A percentile compares a stretch with the other conserved stretches of the same genome.
phyloP scores from a whole-genome alignment of 2,113 vertebrate genomes.

The Cacatua alba region DNA sequence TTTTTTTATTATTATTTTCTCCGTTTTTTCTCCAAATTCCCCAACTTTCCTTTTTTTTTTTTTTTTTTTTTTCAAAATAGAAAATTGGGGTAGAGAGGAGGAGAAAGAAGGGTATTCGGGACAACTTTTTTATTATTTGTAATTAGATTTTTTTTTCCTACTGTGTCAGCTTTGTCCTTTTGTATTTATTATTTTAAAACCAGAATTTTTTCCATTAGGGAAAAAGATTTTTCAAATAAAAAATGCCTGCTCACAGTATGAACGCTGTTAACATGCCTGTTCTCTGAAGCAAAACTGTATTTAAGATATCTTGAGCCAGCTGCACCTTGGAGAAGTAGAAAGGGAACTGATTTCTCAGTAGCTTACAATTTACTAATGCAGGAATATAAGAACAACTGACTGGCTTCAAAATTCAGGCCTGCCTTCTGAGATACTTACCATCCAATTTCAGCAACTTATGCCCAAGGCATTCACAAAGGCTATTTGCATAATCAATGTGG shows the following conservation, averaged over 20 bases:
- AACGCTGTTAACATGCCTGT: background rate
- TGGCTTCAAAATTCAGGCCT: slow-evolving; percentile 47
- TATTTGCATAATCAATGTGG: slow-evolving; percentile 61
- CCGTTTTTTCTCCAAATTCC: background rate
- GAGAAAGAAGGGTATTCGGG: background rate
- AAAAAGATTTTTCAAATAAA: background rate
- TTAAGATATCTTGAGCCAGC: background rate
- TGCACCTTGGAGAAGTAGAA: background rate
- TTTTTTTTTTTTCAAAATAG: background rate
- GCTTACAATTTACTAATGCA: slow-evolving; percentile 48
- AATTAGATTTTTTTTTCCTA: background rate
- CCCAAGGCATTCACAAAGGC: slow-evolving; percentile 54
- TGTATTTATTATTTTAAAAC: background rate
- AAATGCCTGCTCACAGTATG: background rate
- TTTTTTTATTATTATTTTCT: background rate
- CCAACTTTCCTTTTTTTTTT: background rate
- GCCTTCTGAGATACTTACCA: slow-evolving; percentile 54
- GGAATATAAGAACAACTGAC: slow-evolving; percentile 16
- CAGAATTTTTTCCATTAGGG: background rate
- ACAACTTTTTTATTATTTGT: background rate
- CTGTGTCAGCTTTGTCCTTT: background rate
- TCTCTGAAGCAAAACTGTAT: background rate
- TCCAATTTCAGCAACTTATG: slow-evolving; percentile 49
- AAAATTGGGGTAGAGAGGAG: background rate
- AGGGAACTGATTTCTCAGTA: slow-evolving; percentile 1